Base-by-base conservation (phyloP, 2,888 invertebrate genomes). In the Ditula angustiorana region DNA sequence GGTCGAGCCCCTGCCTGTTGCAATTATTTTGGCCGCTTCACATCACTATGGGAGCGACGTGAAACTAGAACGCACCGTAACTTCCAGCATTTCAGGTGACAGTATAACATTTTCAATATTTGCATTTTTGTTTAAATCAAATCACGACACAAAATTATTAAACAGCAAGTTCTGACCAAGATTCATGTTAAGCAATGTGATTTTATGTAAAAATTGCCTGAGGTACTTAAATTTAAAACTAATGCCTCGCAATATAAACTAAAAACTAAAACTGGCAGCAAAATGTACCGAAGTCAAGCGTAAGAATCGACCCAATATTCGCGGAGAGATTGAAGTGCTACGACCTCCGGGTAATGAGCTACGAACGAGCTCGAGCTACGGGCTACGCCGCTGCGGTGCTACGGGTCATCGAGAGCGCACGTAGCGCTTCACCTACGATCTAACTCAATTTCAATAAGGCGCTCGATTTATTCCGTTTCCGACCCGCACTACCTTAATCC, bases 241-340 rank as follows among this genome's bases (percentile, higher is more conserved):
- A n/a, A n/a, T 10, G 13, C 5, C 2, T 41, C 19, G 19, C 8
- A 2, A 10, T 3, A n/a, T n/a, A n/a, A n/a, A n/a, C n/a, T n/a
- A n/a, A n/a, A 4, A 37, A 21, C n/a, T 19, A 53, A 41, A 62
- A 47, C 26, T 46, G 37, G 28, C 37, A 19, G 10, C 24, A 41
- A 50, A 49, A 41, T 49, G 24, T 5, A 13, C 16, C 28, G n/a
- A 61, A 75, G 68, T 72, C 70, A 67, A 75, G 69, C 76, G 73
- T 67, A 68, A 71, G 77, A 79, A 66, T 73, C 65, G 72, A 77
- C 67, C 73, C 78, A 78, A 80, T 61, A 19, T 35, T 80, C 75
- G 80, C 72, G 75, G 79, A 79, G 75, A 81, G 79, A 84, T 86
- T 82, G 82, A 75, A 83, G 78, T 79, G 65, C 66, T 56, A 56